phyloP scores from a whole-genome alignment of 2,888 invertebrate genomes.

The Lumbricus terrestris region DNA sequence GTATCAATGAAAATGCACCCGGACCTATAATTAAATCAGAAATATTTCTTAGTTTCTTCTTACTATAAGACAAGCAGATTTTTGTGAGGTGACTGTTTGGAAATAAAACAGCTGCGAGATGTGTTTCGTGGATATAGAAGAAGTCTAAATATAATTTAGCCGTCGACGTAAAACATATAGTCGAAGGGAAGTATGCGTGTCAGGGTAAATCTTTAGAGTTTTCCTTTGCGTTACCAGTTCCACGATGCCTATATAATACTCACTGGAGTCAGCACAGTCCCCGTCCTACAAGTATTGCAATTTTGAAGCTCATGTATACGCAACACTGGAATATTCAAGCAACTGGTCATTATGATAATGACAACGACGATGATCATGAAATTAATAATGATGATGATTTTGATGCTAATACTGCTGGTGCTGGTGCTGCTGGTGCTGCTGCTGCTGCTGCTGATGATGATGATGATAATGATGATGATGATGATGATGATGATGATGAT shows the following conservation, averaged over 20 bases:
- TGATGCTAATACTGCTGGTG: background rate
- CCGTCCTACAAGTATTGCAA: too few relatives aligned
- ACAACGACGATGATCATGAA: background rate
- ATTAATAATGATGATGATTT: background rate
- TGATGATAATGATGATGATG: too few relatives aligned
- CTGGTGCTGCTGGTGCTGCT: background rate
- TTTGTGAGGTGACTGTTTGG: too few relatives aligned
- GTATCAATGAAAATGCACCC: background rate
- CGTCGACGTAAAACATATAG: too few relatives aligned
- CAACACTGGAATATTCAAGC: background rate
- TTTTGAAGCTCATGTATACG: too few relatives aligned
- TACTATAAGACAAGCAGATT: too few relatives aligned
- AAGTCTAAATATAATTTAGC: background rate
- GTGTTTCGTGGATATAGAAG: background rate
- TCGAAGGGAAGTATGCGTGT: too few relatives aligned
- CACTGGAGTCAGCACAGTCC: too few relatives aligned
- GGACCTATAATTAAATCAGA: background rate
- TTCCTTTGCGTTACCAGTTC: too few relatives aligned
- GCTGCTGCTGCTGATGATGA: background rate
- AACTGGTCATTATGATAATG: background rate
- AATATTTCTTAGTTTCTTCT: background rate
- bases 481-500: too few relatives aligned
- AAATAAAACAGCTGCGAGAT: too few relatives aligned
- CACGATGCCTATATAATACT: too few relatives aligned
- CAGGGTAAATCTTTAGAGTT: background rate